These are phyloP conservation scores for Trichosurus vulpecula DNA, from an alignment of 2,797 vertebrate genomes.

Conservation along the genomic window DNA sequence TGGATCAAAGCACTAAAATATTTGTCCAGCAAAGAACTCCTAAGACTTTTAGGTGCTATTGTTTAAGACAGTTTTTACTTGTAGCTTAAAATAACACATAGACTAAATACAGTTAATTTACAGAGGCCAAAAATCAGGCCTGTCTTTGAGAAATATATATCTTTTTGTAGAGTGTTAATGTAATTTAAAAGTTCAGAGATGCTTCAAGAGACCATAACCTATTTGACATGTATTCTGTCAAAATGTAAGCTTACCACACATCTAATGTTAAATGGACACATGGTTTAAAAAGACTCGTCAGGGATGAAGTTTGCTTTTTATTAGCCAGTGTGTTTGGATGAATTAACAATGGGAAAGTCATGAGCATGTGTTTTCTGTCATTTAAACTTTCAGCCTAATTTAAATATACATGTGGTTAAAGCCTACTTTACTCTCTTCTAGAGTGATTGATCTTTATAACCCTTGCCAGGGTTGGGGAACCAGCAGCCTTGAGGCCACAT, in stretches of 20 bases:
- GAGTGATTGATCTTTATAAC: conserved; percentile 62
- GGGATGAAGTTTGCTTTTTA: conserved; percentile 72
- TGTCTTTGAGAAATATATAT: conserved; percentile 16
- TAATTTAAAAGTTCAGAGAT: conserved; percentile 19
- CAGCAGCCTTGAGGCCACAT: too few relatives aligned
- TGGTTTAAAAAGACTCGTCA: conserved; percentile 61
- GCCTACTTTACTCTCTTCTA: conserved; percentile 65
- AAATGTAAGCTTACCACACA: conserved; percentile 55
- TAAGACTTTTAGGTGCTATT: neutral
- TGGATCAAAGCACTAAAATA: conserved; percentile 22
- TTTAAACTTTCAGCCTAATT: conserved; percentile 80
- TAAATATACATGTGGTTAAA: conserved; percentile 74
- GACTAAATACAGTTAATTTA: conserved; percentile 17
- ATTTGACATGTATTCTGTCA: conserved; percentile 65
- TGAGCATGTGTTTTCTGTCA: conserved; percentile 84
- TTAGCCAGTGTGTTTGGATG: conserved; percentile 60
- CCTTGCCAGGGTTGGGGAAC: neutral
- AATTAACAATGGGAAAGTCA: conserved; percentile 79
- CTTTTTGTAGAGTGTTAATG: conserved; percentile 21
- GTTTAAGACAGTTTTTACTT: neutral
- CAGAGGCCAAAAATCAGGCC: conserved; percentile 27
- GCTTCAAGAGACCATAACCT: conserved; percentile 6
- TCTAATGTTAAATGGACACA: conserved; percentile 63
- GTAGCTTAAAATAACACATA: conserved; percentile 9
- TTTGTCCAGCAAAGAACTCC: conserved; percentile 25